Base-by-base conservation (phyloP, 1,140 invertebrate genomes). In the Cepaea nemoralis region DNA sequence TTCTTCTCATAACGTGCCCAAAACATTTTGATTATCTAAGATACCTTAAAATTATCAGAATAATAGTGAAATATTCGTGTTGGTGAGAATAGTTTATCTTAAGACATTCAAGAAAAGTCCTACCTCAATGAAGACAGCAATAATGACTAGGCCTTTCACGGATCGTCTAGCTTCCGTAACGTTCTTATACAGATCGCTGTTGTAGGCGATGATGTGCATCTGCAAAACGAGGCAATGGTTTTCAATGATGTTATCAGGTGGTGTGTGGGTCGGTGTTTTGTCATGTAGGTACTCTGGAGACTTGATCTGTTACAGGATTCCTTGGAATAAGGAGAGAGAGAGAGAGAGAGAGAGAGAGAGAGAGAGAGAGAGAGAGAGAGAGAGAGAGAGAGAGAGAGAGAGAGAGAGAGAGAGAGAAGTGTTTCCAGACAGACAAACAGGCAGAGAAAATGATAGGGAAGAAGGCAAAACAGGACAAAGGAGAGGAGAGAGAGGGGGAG, bases 161-260 rank as follows among this genome's bases (percentile, higher is more conserved):
- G 84, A 80, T 16, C 73, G 78, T 42, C 81, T 35, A 1, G 87
- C 87, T 31, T 82, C 63, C 14, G 83, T 81, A 19, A 84, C 27
- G 76, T 88, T 87, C 12, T 63, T 55, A 77, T 86, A 88, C 19
- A 87, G 80, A 59, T 88, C 87, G 48, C 59, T 81, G 83, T 88
- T 88, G 78, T 87, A 88, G 16, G 86, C 86, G 35, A 87, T 76
- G 42, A 87, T 59, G 74, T 88, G 87, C 80, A 88, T 85, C 87
- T 88, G 86, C 14, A 82, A 81, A 50, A 22, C 2, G 67, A 69
- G 5, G 35, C 8, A 67, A n/a, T n/a, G n/a, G n/a, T n/a, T n/a
- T n/a, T n/a, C n/a, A n/a, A n/a, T n/a, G n/a, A n/a, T n/a, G n/a
- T n/a, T n/a, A n/a, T n/a, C n/a, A n/a, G n/a, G n/a, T n/a, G n/a